Evolutionary conservation across 2,888 invertebrate genomes (phyloP), one percentile per base, ranked within the genome.

Genomic region (Rotaria magnacalcarata): DNA sequence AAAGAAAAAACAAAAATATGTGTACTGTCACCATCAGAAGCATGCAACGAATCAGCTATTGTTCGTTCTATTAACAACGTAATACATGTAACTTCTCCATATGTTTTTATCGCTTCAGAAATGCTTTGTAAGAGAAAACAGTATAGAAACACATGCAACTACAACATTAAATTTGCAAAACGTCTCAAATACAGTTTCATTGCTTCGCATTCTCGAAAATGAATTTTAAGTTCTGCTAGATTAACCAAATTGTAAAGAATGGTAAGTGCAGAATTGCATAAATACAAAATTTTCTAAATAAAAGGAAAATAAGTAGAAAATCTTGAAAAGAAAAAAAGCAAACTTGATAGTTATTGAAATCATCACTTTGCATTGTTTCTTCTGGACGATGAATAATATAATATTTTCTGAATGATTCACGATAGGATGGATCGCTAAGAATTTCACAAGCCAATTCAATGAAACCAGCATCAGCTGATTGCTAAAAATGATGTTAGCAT

Each of bases 311-410:
- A n/a, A n/a, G n/a, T n/a, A 43, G 7, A n/a, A 3, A 11, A 24
- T 8, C 4, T 43, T 11, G n/a, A n/a, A 43, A 24, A 21, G 27
- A 43, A 1, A 24, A 24, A 47, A 47, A 24, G 2, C 47, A 47
- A 24, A 80, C 80, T 47, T 80, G 80, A 80, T 80, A 80, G 34
- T 80, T 80, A 24, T 80, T 80, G 34, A 80, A 80, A 80, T 80
- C 80, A 80, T 80, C 80, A 47, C 80, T 80, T n/a, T 47, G 43
- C 24, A 47, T 80, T n/a, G 47, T 47, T 80, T 80, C 47, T 47
- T 43, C 80, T 43, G 43, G 43, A 47, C 47, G 43, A 8, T 47
- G 10, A n/a, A 80, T 47, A n/a, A 80, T 14, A n/a, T 80, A 80
- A 47, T 24, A 80, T 47, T 80, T 80, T 43, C 24, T 47, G 24